Evolutionary conservation across 2,888 invertebrate species (phyloP), one percentile per base, ranked within the genome.

Genomic region (Lobophora halterata): DNA sequence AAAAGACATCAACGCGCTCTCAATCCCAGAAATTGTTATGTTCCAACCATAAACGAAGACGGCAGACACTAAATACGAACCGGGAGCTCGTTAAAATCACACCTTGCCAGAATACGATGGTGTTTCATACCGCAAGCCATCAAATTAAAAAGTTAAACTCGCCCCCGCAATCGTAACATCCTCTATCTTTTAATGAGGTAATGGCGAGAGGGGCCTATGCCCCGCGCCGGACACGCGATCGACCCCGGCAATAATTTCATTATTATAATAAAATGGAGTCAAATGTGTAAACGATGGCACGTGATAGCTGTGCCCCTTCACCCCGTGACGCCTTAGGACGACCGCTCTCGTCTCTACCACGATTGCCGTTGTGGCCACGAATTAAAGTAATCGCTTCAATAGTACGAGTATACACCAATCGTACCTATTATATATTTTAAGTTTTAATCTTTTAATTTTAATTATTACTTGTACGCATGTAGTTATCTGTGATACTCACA

Each of bases 201-300:
- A 81, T 79, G 73, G 77, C 61, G 61, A 54, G 61, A 59, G 62
- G 60, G 66, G 71, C 18, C 17, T 29, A 17, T 29, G 67, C 58
- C 69, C 60, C 63, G 70, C 59, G 71, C 36, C 50, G 44, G 38
- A 49, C 82, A 79, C 82, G 78, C 81, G 78, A 73, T 40, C 62
- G 51, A 64, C 69, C 65, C 55, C 55, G 24, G 41, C 65, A 65
- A 81, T 85, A 79, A 81, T 82, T 82, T 79, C 75, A 83, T 83
- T 85, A 80, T 80, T 73, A 76, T 77, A 81, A 82, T 81, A 79
- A 81, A 82, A 79, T 65, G 65, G 63, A 80, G 78, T 77, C 78
- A 79, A 82, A 81, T 65, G 77, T 77, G 79, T 81, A 80, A 83
- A 80, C 75, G 79, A 67, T 62, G 75, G 64, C 79, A 75, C 79